Percentiles rank a stretch among this genome's conserved stretches.
These are phyloP conservation scores for Hirundo rustica DNA, from an alignment of 2,797 vertebrate species.

Conservation along the genomic window DNA sequence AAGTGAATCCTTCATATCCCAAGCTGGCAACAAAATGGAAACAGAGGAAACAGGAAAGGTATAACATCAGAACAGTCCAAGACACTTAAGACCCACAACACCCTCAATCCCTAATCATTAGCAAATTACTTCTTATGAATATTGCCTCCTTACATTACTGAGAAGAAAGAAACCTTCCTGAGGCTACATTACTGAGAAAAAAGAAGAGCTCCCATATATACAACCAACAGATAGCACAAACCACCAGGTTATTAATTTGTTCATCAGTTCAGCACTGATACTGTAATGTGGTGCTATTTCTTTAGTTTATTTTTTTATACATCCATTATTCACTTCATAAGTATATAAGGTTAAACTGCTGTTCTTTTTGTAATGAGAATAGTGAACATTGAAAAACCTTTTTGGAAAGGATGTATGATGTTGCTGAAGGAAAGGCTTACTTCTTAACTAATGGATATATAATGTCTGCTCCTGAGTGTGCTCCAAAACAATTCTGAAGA, in stretches of 20 bases:
- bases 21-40: not conserved
- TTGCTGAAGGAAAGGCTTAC: not conserved
- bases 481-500: not conserved
- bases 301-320: not conserved
- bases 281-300: not conserved
- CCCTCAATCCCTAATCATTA: not conserved
- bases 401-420: rapidly evolving
- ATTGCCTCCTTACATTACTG: not conserved
- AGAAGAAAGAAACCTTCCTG: not conserved
- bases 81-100: not conserved
- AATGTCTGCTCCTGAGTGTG: not conserved
- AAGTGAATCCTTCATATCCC: not conserved
- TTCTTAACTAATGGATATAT: not conserved
- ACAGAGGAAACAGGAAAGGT: not conserved
- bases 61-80: not conserved
- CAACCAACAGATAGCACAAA: not conserved
- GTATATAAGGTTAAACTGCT: not conserved
- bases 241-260: not conserved
- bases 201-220: not conserved
- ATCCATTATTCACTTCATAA: not conserved
- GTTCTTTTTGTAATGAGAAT: not conserved
- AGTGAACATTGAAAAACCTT: not conserved
- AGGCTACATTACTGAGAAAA: not conserved
- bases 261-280: not conserved
- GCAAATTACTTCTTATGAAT: not conserved